Evolutionary conservation across 2,113 vertebrate species (phyloP), one percentile per base, ranked within the genome.

Genomic region (Silurus asotus): DNA sequence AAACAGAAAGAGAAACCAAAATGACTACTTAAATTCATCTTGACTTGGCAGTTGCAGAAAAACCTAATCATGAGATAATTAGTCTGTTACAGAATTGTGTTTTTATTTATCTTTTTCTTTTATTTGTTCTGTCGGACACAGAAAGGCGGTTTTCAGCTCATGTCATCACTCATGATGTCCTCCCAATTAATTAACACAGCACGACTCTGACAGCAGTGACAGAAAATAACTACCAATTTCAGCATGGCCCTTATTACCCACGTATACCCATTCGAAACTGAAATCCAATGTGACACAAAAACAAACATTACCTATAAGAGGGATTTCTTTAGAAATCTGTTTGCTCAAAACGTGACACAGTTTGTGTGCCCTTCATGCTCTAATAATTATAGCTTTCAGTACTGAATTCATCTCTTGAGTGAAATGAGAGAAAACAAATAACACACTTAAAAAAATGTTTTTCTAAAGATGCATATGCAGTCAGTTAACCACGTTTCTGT

Each of bases 121-220:
- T 49, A 56, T 84, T 86, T 86, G 51, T 78, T 83, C 61, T 75
- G 58, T 87, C 53, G 78, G 86, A 79, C 15, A 11, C 37, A 15
- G 77, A 87, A 81, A 84, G 56, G 83, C 86, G 86, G 70, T 82
- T 89, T 83, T 76, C 87, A 77, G 72, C 53, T 83, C 69, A 77
- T n/a, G 48, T 74, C 64, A 78, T 88, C 65, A 86, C 67, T 75
- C 82, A 64, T 84, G 37, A 87, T 79, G 79, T 88, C 81, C 84
- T 69, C 59, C 75, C 75, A 78, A 86, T 88, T 90, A 86, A 90
- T 87, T 87, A 90, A 87, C 69, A 76, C 86, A 89, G 84, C 86
- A 82, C 56, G 81, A 87, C 25, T 72, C 75, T 59, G 80, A 72
- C 85, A 82, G 82, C 59, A 75, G 28, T 83, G 75, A 87, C 82